phyloP scores from a whole-genome alignment of 2,888 invertebrate species.

The Drosophila prostipennis region DNA sequence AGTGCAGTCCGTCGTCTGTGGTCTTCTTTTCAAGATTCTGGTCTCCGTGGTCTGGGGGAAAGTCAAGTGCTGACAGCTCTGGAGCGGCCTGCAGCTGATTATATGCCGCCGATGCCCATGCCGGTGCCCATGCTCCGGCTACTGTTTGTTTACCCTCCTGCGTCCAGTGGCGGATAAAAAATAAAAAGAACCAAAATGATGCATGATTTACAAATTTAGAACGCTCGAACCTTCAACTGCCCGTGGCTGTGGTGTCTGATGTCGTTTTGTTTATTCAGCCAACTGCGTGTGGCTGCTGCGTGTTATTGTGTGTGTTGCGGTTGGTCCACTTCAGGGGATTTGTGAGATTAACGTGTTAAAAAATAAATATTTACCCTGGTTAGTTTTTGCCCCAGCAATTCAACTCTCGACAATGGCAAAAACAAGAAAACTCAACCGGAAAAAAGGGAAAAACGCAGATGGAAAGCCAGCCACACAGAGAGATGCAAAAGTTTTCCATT shows the following conservation, averaged over 20 bases:
- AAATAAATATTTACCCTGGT: slow-evolving; percentile 80
- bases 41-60: slow-evolving; percentile 15
- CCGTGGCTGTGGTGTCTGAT: slow-evolving; percentile 60
- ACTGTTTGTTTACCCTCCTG: slow-evolving; percentile 78
- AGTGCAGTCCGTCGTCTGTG: slow-evolving; percentile 42
- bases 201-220: slow-evolving; percentile 43
- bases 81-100: slow-evolving; percentile 67
- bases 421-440: slow-evolving; percentile 51
- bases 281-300: slow-evolving; percentile 67
- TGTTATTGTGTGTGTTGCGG: slow-evolving; percentile 39
- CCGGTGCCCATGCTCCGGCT: slow-evolving; percentile 26
- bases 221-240: slow-evolving; percentile 45
- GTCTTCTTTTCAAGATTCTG: background rate
- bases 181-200: slow-evolving; percentile 36
- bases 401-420: slow-evolving; percentile 64
- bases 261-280: slow-evolving; percentile 66
- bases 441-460: slow-evolving; percentile 1
- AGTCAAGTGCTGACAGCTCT: slow-evolving; percentile 72
- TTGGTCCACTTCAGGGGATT: slow-evolving; percentile 69
- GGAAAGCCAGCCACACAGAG: slow-evolving; percentile 19
- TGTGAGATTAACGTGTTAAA: slow-evolving; percentile 79
- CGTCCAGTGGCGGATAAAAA: slow-evolving; percentile 58
- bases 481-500: slow-evolving; percentile 54
- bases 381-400: slow-evolving; percentile 72
- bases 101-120: slow-evolving; percentile 44